These are phyloP conservation scores for Elgonia sp. DNA, from an alignment of 2,888 invertebrate genomes.

Conservation along the genomic window DNA sequence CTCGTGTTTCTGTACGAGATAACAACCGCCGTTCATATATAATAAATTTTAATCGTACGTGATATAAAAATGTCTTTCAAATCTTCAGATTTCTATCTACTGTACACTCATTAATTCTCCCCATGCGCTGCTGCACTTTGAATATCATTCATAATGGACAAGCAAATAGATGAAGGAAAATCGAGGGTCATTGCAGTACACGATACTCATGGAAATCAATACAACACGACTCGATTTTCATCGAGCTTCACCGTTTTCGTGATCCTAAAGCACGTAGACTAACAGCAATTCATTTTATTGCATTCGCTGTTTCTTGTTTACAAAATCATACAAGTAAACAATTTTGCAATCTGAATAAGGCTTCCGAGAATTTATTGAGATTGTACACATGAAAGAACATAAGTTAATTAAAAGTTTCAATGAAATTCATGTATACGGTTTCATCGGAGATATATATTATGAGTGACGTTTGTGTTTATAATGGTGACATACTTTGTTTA, in stretches of 20 bases:
- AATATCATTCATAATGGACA: conserved; percentile 46
- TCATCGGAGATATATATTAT: background rate
- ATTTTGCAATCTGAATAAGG: background rate
- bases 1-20: conserved; percentile 8
- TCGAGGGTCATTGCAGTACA: conserved; percentile 25
- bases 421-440: background rate
- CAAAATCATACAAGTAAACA: no score
- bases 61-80: conserved; percentile 14
- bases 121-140: conserved; percentile 19
- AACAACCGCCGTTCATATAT: background rate
- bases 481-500: no score
- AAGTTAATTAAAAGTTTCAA: conserved; percentile 12
- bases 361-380: background rate
- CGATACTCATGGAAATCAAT: conserved; percentile 42
- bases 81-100: conserved; percentile 41
- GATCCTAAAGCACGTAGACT: background rate
- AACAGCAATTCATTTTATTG: no score
- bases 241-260: background rate
- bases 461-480: no score
- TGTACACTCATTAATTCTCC: conserved; percentile 38
- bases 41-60: conserved; percentile 35
- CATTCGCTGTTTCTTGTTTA: no score
- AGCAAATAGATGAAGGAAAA: conserved; percentile 34
- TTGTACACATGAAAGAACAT: background rate
- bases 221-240: background rate